Evolutionary conservation across 2,113 vertebrate genomes (phyloP), one percentile per base, ranked within the genome.

Genomic region (Trogon melanurus): DNA sequence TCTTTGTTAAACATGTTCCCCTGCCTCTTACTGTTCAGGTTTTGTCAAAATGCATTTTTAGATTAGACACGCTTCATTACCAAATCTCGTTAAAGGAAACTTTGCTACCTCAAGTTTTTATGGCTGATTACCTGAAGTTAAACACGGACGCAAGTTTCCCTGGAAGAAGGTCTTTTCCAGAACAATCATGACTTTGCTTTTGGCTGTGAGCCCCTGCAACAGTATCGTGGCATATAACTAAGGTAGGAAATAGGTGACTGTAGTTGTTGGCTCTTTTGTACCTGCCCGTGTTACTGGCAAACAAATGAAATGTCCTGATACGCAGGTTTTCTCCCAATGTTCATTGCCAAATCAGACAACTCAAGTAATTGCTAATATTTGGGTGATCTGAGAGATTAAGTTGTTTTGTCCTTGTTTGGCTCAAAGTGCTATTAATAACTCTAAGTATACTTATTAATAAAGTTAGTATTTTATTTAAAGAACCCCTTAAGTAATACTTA

Each of bases 1-100:
- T n/a, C n/a, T 91, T 81, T 87, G 23, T 51, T n/a, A 30, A 78
- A 51, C 1, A 0, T 3, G 3, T 3, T 5, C 10, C 29, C 4
- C 8, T 27, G 6, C 23, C 53, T 66, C 27, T 64, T 47, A 27
- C 13, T 38, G 18, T 30, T 79, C 20, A 21, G 9, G 15, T 82
- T 89, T 58, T 81, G 20, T 38, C 64, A 87, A 53, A 27, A 16
- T 9, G 21, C 12, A 6, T 36, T 83, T 93, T 76, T 67, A 71
- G 16, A 38, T 75, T 71, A 67, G 89, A 32, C 5, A 7, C 15
- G 32, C 51, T 84, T 91, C 27, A 7, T 27, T 75, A 60, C 17
- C 22, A 19, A 51, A 69, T 57, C 12, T 65, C 13, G 0, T 64
- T 67, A 34, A 87, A 94, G 50, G 25, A 62, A 81, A 66, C 38